Base-by-base conservation (phyloP, 2,113 vertebrate genomes). In the Spheniscus mendiculus region DNA sequence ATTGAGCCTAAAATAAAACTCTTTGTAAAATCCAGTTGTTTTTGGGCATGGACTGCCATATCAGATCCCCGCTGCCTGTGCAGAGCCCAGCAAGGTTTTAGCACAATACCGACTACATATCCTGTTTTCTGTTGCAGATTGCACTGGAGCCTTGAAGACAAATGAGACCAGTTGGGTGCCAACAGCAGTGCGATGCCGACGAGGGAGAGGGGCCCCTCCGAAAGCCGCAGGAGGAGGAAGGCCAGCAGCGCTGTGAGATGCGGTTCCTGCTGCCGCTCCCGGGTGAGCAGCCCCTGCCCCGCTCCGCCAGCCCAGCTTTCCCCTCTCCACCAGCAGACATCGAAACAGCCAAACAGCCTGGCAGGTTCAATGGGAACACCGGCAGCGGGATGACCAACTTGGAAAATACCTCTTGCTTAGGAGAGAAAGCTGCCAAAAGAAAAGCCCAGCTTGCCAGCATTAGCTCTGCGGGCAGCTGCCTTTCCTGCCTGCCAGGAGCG, bases 41-140 rank as follows among this genome's bases (percentile, higher is more conserved):
- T 62, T 63, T 2, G 71, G 45, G 78, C 47, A 15, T 9, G 19
- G 23, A 15, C 17, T n/a, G 40, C 21, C 5, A 1, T 19, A 19
- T 44, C 15, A 7, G 63, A 52, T 32, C 49, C 45, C 11, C 2
- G 1, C 65, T 63, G 76, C 45, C 67, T 1, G 32, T 16, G 53
- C 66, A 87, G 32, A 69, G 42, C 61, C 69, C 5, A 18, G 44
- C 23, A 4, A 4, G 36, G 36, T 16, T 86, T 84, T 21, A 38
- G 9, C 5, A 4, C 49, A 2, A 1, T 3, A 1, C 45, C 1
- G 9, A 15, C 32, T 0, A n/a, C 8, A 0, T 7, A 16, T 16
- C 47, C 52, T 44, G 16, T 32, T 83, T 72, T 79, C 45, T 80
- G 32, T n/a, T 18, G 58, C 90, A 81, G 86, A 55, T 66, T 50